Base-by-base conservation (phyloP, 2,888 invertebrate genomes). In the Calameuta idolon region DNA sequence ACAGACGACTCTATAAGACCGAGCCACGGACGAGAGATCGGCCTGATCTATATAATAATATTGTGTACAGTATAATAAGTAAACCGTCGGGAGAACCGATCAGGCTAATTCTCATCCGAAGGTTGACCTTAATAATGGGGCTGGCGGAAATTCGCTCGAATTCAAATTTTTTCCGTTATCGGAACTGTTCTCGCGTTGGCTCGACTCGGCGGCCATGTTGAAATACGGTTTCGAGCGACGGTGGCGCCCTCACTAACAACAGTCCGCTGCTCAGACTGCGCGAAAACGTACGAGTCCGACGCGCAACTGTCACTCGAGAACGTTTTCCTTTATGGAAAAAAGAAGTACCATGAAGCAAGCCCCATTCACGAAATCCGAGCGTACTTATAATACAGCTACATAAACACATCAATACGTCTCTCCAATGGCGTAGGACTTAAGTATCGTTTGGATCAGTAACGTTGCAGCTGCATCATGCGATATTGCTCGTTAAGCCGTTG, bases 1-100 rank as follows among this genome's bases (percentile, higher is more conserved):
- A 79, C 74, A 35, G 75, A 55, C 55, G 55, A 23, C 23, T 55
- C 4, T 55, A 55, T 55, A 55, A 55, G 55, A 55, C 55, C 55
- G 55, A 55, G 23, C 55, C 55, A 55, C 55, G 55, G 55, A 55
- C 55, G 55, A 55, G 55, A 55, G 55, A 55, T 55, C 23, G 55
- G 55, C 55, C 55, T 55, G 55, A 55, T 55, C 23, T 55, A 55
- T 55, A 55, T 55, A 55, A 40, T 40, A 40, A 55, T 55, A 55
- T 55, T 23, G 55, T 55, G 23, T 55, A 55, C 55, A 55, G 55
- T 55, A 55, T 23, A 55, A 55, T 55, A 55, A 55, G 55, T 55
- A 55, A 55, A 55, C 55, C 55, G 23, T 55, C 55, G 55, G 9
- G 55, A 55, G 5, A 55, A 23, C 15, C 55, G 55, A 55, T 55